phyloP scores from a whole-genome alignment of 2,797 vertebrate genomes.

The Karalla daura region DNA sequence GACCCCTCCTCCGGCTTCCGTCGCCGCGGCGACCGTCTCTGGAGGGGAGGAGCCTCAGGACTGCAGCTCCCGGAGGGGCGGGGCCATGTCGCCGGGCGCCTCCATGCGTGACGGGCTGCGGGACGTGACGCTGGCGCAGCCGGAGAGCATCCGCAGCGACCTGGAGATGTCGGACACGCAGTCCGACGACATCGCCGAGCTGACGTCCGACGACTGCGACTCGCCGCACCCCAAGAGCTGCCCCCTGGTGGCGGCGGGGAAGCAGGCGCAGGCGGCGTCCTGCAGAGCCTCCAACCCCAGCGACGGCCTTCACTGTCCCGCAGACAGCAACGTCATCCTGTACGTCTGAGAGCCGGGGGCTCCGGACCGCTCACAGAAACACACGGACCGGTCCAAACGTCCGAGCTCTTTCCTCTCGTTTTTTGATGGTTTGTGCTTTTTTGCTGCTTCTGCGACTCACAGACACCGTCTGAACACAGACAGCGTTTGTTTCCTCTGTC shows the following conservation, averaged over 20 bases:
- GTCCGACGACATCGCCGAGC: constrained; percentile 95
- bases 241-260: constrained; percentile 39
- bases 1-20: constrained; percentile 66
- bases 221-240: constrained; percentile 87
- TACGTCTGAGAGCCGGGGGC: constrained; percentile 79
- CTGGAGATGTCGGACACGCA: constrained; percentile 98
- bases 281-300: constrained; percentile 78
- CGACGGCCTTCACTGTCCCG: constrained; percentile 83
- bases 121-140: constrained; percentile 96
- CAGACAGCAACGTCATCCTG: constrained; percentile 80
- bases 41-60: constrained; percentile 89
- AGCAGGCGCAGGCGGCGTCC: constrained; percentile 69
- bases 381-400: constrained; percentile 13
- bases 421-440: constrained; percentile 21
- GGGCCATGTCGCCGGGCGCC: constrained; percentile 77
- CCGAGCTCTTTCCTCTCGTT: constrained; percentile 38
- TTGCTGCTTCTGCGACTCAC: constrained; percentile 61
- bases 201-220: constrained; percentile 96
- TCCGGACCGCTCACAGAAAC: constrained; percentile 69
- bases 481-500: constrained; percentile 55
- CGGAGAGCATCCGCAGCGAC: constrained; percentile 98
- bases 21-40: constrained; percentile 79
- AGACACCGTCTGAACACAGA: constrained; percentile 51
- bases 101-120: constrained; percentile 88
- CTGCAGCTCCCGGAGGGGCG: constrained; percentile 82